Conservation (phyloP, 37 sponge, comb jelly and placozoan species). For the Mnemiopsis leidyi region DNA sequence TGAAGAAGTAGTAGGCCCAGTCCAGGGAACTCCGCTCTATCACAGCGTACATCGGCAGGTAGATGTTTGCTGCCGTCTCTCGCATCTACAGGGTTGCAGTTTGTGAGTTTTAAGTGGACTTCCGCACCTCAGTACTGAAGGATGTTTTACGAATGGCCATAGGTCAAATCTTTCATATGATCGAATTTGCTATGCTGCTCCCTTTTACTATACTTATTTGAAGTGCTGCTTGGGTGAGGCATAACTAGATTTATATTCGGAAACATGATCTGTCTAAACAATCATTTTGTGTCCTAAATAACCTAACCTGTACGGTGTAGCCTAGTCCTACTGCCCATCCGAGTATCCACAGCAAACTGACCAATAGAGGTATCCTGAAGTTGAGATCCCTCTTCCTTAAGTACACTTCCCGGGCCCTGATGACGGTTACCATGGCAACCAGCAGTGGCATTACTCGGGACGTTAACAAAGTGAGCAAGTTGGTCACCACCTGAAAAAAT, state of each 20-base stretch:
- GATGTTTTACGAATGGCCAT: no score
- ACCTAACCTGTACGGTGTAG: neutral
- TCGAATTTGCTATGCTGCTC: no score
- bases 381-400: neutral
- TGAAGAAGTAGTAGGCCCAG: neutral
- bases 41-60: slow-evolving; percentile 17
- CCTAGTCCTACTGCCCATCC: slow-evolving; percentile 16
- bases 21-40: neutral
- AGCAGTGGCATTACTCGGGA: neutral
- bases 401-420: neutral
- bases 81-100: neutral
- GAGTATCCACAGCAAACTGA: neutral
- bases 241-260: no score
- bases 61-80: neutral
- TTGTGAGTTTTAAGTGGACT: no score
- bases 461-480: neutral
- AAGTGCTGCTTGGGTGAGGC: no score
- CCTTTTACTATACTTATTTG: no score
- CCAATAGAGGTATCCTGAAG: neutral
- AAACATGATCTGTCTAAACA: no score
- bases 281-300: no score
- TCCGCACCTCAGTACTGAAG: no score
- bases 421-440: slow-evolving; percentile 38
- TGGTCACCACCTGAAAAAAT: neutral
- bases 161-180: no score